Percentiles rank a stretch among this genome's conserved stretches.
phyloP scores from a whole-genome alignment of 2,888 invertebrate genomes.

The Epistrophella euchroma region DNA sequence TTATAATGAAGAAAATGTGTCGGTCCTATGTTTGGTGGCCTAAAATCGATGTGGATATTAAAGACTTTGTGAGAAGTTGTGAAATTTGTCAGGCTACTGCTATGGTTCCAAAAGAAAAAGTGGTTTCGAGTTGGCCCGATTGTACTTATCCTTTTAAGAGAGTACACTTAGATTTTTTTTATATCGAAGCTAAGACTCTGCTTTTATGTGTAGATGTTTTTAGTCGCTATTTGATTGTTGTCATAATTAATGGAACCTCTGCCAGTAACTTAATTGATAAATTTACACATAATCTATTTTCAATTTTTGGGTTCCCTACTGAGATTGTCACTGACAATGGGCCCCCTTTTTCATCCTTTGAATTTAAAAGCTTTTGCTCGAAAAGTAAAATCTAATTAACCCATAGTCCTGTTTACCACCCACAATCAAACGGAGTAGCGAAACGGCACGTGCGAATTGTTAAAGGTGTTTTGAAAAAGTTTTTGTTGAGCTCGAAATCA shows the following conservation, averaged over 20 bases:
- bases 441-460: constrained; percentile 39
- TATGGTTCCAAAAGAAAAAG: constrained; percentile 36
- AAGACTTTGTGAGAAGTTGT: constrained; percentile 75
- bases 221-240: too few relatives aligned
- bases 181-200: too few relatives aligned
- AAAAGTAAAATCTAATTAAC: constrained; percentile 33
- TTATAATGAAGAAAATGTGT: constrained; percentile 78
- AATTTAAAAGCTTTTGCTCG: neutral
- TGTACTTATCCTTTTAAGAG: too few relatives aligned
- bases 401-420: constrained; percentile 28
- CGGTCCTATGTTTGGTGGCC: constrained; percentile 78
- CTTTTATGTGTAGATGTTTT: too few relatives aligned
- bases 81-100: constrained; percentile 30
- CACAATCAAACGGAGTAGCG: constrained; percentile 37
- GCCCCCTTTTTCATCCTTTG: too few relatives aligned
- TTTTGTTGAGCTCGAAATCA: constrained; percentile 24
- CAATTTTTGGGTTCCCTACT: too few relatives aligned
- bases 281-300: too few relatives aligned
- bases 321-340: too few relatives aligned
- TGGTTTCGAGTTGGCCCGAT: constrained; percentile 26
- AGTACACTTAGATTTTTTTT: too few relatives aligned
- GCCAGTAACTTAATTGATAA: too few relatives aligned
- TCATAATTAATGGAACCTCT: too few relatives aligned
- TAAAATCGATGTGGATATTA: constrained; percentile 77
- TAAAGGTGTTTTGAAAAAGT: constrained; percentile 18